phyloP scores from a whole-genome alignment of 2,797 vertebrate genomes.

The Lithobates pipiens region DNA sequence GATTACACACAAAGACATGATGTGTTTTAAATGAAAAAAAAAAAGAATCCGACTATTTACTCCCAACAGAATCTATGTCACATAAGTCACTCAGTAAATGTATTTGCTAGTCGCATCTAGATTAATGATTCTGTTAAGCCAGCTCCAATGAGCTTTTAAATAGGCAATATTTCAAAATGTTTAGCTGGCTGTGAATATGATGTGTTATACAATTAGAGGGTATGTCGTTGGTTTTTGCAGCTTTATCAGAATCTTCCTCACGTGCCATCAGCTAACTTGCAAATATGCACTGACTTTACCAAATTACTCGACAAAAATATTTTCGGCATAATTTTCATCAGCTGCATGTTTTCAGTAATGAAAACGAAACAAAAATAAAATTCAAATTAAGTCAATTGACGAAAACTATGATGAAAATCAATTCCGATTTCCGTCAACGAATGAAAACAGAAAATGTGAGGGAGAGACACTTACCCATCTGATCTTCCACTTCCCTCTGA shows the following conservation, averaged over 20 bases:
- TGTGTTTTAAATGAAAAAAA: constrained; percentile 16
- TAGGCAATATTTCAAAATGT: constrained; percentile 26
- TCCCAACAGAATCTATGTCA: neutral
- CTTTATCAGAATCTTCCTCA: neutral
- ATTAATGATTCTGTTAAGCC: constrained; percentile 2
- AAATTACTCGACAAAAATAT: neutral
- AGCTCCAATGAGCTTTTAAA: constrained; percentile 29
- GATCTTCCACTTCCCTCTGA: too few relatives aligned
- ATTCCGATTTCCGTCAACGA: too few relatives aligned
- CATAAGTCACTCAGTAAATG: constrained; percentile 21
- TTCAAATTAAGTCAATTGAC: too few relatives aligned
- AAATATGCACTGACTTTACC: neutral
- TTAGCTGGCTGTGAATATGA: constrained; percentile 11
- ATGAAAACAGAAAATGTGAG: too few relatives aligned
- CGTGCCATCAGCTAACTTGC: neutral
- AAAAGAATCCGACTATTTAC: constrained; percentile 26
- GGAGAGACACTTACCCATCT: too few relatives aligned
- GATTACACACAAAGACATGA: constrained; percentile 17
- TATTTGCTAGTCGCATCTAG: constrained; percentile 1
- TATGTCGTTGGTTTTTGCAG: neutral
- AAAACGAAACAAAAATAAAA: too few relatives aligned
- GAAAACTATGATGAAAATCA: too few relatives aligned
- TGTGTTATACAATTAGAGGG: constrained; percentile 13
- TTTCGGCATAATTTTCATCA: too few relatives aligned
- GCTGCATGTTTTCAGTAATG: too few relatives aligned